Base-by-base conservation (phyloP, 1,140 invertebrate genomes). In the Drosophila burlai region DNA sequence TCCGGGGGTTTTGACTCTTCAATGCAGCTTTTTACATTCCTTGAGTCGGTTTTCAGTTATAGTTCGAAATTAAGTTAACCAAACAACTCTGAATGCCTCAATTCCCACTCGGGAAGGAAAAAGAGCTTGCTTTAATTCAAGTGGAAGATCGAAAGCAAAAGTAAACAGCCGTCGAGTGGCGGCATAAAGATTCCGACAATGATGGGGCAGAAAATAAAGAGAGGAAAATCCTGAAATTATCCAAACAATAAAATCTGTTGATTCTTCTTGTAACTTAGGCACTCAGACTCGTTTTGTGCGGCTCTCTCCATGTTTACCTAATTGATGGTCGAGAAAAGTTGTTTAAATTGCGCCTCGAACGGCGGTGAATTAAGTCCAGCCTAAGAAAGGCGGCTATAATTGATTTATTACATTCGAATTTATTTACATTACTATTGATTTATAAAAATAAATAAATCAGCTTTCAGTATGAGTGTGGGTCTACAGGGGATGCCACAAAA, bases 171-270 rank as follows among this genome's bases (percentile, higher is more conserved):
- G 42, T 71, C 49, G 74, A 77, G 59, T 67, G 74, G 78, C 54
- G 47, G 43, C 67, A 68, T 58, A 84, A 85, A 85, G 82, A 84
- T 74, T 78, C 82, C 82, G 82, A 85, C 82, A 85, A 74, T 85
- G 82, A 84, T 81, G 43, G 55, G 58, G 79, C 82, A 84, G 26
- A 81, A 84, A 75, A 52, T 60, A 43, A 66, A 77, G 45, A 57
- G 57, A 64, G 72, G 72, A 75, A 81, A 77, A 72, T 76, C 57
- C 61, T 52, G 61, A 80, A 74, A 82, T 73, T 77, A 73, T 62
- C 59, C 80, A 66, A 71, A 62, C 69, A 60, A 62, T 61, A 52
- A 80, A 49, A 62, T 74, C 66, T 58, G 58, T 76, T 76, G 61
- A 76, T 73, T 58, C 62, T 66, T 24, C 50, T 73, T 80, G 77